Percentiles rank a stretch among this genome's conserved stretches.
Conservation (phyloP, 2,797 vertebrate species). For the Centropyge bicolor region DNA sequence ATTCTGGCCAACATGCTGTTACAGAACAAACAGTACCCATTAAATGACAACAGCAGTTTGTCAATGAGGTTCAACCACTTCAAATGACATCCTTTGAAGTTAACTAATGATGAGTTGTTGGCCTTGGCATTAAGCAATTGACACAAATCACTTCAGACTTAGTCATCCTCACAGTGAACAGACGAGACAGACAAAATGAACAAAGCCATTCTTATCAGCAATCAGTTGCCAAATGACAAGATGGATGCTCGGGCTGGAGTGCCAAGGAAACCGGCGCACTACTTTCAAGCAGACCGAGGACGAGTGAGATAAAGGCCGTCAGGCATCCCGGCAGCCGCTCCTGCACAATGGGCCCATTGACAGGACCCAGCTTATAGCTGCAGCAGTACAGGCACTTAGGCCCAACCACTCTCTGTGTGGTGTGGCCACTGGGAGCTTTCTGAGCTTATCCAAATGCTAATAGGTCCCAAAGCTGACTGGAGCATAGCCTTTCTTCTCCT, state of each 20-base stretch:
- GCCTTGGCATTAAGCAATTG: constrained; percentile 69
- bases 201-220: constrained; percentile 77
- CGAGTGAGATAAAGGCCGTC: constrained; percentile 68
- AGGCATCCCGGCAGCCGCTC: constrained; percentile 67
- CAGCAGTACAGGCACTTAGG: constrained; percentile 67
- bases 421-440: constrained; percentile 77
- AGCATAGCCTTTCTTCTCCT: constrained; percentile 77
- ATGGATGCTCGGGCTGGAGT: constrained; percentile 62
- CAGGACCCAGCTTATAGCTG: constrained; percentile 69
- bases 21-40: constrained; percentile 37
- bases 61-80: constrained; percentile 46
- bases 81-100: constrained; percentile 64
- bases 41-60: constrained; percentile 51
- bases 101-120: constrained; percentile 69
- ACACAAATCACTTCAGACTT: constrained; percentile 74
- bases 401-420: constrained; percentile 73
- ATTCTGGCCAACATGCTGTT: constrained; percentile 28
- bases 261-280: constrained; percentile 61
- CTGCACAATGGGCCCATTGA: constrained; percentile 82
- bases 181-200: constrained; percentile 68
- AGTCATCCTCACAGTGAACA: constrained; percentile 70
- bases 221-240: constrained; percentile 77
- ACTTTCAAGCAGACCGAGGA: constrained; percentile 70
- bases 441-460: constrained; percentile 85
- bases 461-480: constrained; percentile 82